These are phyloP conservation scores for Lepus townsendii DNA, from an alignment of 2,797 vertebrate species.

Conservation along the genomic window DNA sequence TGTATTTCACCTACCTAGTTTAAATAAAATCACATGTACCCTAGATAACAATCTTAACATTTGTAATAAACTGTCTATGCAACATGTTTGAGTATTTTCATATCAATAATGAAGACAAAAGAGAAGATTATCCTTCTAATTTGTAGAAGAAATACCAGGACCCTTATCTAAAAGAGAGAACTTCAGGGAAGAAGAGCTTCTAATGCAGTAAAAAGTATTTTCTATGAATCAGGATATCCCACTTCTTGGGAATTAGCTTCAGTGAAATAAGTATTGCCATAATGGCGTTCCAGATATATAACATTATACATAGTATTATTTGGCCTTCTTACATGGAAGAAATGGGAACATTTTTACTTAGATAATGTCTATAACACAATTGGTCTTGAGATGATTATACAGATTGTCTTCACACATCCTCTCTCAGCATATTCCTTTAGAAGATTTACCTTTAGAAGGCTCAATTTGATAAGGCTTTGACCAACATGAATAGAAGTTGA, in stretches of 20 bases:
- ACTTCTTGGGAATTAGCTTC: not conserved
- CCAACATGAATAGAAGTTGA: not conserved
- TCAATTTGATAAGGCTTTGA: not conserved
- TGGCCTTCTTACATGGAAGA: not conserved
- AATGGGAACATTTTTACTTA: constrained; percentile 18
- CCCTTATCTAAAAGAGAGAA: constrained; percentile 1
- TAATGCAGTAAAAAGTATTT: not conserved
- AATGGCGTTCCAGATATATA: not conserved
- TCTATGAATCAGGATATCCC: not conserved
- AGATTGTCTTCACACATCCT: not conserved
- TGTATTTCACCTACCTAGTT: not conserved
- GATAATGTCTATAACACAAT: constrained; percentile 53
- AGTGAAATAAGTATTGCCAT: not conserved
- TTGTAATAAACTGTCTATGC: constrained; percentile 2
- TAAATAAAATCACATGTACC: not conserved
- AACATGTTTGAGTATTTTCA: not conserved
- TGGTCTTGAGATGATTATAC: not conserved
- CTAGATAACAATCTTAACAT: not conserved
- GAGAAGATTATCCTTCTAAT: not conserved
- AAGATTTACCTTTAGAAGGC: not conserved
- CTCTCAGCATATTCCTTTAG: not conserved
- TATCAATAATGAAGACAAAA: constrained; percentile 21
- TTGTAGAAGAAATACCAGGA: not conserved
- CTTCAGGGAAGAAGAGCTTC: not conserved
- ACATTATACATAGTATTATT: not conserved